Percentiles rank a stretch among this genome's conserved stretches.
Evolutionary conservation across 2,113 vertebrate genomes (phyloP).

Genomic region (Hiodon tergisus): DNA sequence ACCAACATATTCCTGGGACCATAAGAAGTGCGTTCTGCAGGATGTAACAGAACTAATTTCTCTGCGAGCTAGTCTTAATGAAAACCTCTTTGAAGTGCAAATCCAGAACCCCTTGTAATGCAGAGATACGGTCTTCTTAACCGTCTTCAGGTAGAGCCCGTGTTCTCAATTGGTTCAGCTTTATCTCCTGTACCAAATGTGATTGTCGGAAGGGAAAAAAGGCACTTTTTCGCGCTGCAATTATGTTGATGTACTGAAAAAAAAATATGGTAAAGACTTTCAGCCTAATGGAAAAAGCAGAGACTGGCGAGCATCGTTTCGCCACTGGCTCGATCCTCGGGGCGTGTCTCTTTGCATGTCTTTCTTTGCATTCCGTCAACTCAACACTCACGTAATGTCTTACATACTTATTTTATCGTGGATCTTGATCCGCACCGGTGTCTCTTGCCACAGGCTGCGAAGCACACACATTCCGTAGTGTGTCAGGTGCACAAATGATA

Average conservation of each 20-base stretch:
- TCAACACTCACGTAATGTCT: too few relatives aligned
- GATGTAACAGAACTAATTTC: slow-evolving; percentile 53
- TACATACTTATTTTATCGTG: too few relatives aligned
- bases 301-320: not conserved
- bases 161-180: slow-evolving; percentile 32
- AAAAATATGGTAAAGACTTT: not conserved
- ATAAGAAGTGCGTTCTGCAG: slow-evolving; percentile 38
- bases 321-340: too few relatives aligned
- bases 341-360: not conserved
- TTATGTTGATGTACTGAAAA: slow-evolving; percentile 13
- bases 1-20: slow-evolving; percentile 34
- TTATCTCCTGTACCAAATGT: slow-evolving; percentile 42
- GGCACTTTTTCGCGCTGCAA: slow-evolving; percentile 20
- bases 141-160: slow-evolving; percentile 44
- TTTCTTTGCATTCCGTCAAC: not conserved
- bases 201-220: slow-evolving; percentile 4
- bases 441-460: too few relatives aligned
- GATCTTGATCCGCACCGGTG: too few relatives aligned
- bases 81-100: slow-evolving; percentile 60
- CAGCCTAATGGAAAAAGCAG: not conserved
- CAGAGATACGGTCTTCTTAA: slow-evolving; percentile 42
- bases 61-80: slow-evolving; percentile 52
- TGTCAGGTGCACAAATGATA: too few relatives aligned
- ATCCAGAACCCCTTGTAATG: slow-evolving; percentile 43
- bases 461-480: too few relatives aligned